Evolutionary conservation across 2,888 invertebrate genomes (phyloP), one percentile per base, ranked within the genome.

Genomic region (Agrochola circellaris): DNA sequence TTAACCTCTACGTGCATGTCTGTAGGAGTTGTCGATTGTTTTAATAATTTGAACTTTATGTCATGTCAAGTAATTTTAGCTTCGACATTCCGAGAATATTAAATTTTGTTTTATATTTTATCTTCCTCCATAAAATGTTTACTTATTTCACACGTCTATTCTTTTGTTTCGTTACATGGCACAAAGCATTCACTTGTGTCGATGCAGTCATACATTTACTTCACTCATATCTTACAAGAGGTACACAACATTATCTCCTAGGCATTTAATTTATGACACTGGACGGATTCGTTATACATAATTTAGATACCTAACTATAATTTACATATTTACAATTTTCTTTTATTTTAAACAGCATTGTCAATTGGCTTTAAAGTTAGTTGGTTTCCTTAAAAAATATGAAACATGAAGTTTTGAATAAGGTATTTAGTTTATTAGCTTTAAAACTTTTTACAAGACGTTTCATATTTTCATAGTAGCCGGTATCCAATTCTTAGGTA

Each of bases 121-220:
- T 34, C 23, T 48, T 64, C 45, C n/a, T 51, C 8, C 23, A 1
- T 34, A 60, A 6, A 66, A 62, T 62, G 45, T 70, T 73, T 48
- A 56, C n/a, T 42, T 65, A 66, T 58, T 70, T 26, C 56, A 65
- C 75, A 72, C 67, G 60, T 72, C 42, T 81, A 66, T 62, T 81
- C 51, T 77, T 66, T 87, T 79, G 81, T 85, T 81, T 87, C 82
- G 84, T 89, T 90, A 93, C 91, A 96, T 95, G 96, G 95, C 96
- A 96, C 96, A 93, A 95, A 95, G 93, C 91, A 94, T 94, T 95
- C 93, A 95, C 94, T 95, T 95, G 93, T 95, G 94, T 95, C 92
- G 91, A 91, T 92, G 90, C 78, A 85, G 82, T 83, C 75, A 79
- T 74, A 80, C 81, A 73, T 73, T 75, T 65, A 69, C 61, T 73